A percentile compares a stretch with the other conserved stretches of the same genome.
Evolutionary conservation across 2,113 vertebrate species (phyloP).

Genomic region (Siniperca chuatsi): DNA sequence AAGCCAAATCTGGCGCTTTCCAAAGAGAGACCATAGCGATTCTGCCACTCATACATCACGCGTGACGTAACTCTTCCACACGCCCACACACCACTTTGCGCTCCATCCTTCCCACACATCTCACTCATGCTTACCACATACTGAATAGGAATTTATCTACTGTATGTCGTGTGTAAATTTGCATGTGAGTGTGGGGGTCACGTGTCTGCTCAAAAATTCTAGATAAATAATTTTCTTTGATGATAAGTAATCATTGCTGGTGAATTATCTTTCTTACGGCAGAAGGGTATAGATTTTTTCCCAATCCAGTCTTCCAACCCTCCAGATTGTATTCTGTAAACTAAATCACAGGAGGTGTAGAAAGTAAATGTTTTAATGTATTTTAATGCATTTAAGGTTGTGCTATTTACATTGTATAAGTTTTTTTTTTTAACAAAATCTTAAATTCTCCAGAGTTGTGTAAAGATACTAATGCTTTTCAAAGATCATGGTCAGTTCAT

Average conservation of each 20-base stretch:
- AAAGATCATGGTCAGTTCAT: not conserved
- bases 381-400: not conserved
- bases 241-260: constrained; percentile 6
- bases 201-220: constrained; percentile 11
- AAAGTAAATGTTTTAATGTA: not conserved
- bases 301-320: not conserved
- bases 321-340: not conserved
- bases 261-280: constrained; percentile 17
- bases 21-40: constrained; percentile 65
- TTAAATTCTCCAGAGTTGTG: not conserved
- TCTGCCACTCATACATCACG: constrained; percentile 77
- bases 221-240: constrained; percentile 10
- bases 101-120: constrained; percentile 68
- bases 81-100: constrained; percentile 75
- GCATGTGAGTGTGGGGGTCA: constrained; percentile 10
- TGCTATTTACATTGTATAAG: not conserved
- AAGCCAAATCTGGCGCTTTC: constrained; percentile 66
- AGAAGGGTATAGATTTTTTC: constrained; percentile 25
- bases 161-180: constrained; percentile 21
- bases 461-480: not conserved
- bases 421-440: not conserved
- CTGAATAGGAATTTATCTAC: constrained; percentile 55
- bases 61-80: constrained; percentile 80
- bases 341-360: not conserved
- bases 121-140: constrained; percentile 67